Percentiles rank a stretch among this genome's conserved stretches.
Conservation (phyloP, 2,888 invertebrate species). For the Drosophila demipolita region DNA sequence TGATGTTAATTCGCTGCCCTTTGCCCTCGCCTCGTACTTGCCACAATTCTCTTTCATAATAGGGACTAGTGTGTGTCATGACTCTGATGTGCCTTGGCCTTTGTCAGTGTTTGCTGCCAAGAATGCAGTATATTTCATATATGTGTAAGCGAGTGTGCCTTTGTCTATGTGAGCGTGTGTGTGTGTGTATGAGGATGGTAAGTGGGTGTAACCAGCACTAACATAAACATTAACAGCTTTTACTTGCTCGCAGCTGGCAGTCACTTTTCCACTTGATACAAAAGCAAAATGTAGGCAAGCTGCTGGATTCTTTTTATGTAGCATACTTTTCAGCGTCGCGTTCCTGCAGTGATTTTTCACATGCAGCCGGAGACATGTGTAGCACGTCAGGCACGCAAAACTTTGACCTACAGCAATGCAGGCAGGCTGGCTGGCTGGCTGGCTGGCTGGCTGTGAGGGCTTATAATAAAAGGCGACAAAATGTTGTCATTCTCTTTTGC, state of each 20-base stretch:
- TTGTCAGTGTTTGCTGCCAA: constrained; percentile 41
- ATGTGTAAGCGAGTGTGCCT: constrained; percentile 17
- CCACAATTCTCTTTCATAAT: constrained; percentile 46
- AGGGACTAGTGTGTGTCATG: constrained; percentile 17
- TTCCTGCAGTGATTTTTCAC: constrained; percentile 57
- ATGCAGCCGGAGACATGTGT: constrained; percentile 33
- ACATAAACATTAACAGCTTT: constrained; percentile 78
- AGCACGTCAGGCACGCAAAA: constrained; percentile 45
- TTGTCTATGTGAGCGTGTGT: constrained; percentile 11
- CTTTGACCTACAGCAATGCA: constrained; percentile 42
- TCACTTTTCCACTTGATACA: constrained; percentile 67
- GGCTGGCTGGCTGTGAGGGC: background rate
- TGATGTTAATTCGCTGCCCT: constrained; percentile 19
- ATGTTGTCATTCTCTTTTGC: constrained; percentile 52
- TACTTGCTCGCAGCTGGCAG: constrained; percentile 62
- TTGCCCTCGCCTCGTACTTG: constrained; percentile 53
- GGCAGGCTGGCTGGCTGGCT: background rate
- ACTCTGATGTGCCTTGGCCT: constrained; percentile 29
- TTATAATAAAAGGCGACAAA: constrained; percentile 67
- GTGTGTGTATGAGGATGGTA: constrained; percentile 13
- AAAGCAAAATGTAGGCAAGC: constrained; percentile 57
- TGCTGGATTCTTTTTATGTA: constrained; percentile 43
- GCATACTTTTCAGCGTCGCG: constrained; percentile 50
- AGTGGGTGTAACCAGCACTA: constrained; percentile 52
- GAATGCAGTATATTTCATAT: constrained; percentile 75